Evolutionary conservation across 2,113 vertebrate genomes (phyloP), one percentile per base, ranked within the genome.

Genomic region (Phoenicopterus ruber): DNA sequence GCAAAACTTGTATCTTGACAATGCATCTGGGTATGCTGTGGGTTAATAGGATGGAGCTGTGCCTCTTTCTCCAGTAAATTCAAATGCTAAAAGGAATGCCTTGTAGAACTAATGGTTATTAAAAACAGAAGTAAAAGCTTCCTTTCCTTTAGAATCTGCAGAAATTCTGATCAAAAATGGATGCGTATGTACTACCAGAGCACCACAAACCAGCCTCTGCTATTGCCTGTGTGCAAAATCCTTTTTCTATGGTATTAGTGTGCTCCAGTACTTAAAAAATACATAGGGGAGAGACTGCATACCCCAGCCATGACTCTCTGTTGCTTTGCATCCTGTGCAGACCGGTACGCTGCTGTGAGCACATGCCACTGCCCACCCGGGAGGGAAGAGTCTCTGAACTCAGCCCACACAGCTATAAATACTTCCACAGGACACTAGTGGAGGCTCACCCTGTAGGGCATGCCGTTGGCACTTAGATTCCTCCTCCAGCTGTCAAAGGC

Each of bases 281-380:
- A 18, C 8, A 3, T 9, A 17, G 29, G 8, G 42, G 16, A 40
- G 34, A 36, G 38, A 15, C 38, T 65, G 50, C 5, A 1, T 31
- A 2, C 31, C 46, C 34, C 55, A 34, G 47, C 28, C 5, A 1
- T 50, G 54, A 17, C 16, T 73, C 24, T 21, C 31, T 17, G 2
- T 24, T 21, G 6, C 62, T 36, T n/a, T 34, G n/a, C 31, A 13
- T 13, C 46, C 28, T 32, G 10, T 17, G 34, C 58, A 54, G 80
- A 17, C 34, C 8, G 3, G 22, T 34, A 8, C 2, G 7, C 31
- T 87, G 54, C 34, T 55, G 20, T 49, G 69, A n/a, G 31, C 52
- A 14, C 15, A 1, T 9, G n/a, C 20, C 17, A 6, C 8, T 28
- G 2, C 40, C 58, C 34, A 17, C 24, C 31, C 1, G 0, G 40